Evolutionary conservation across 2,888 invertebrate species (phyloP).

Genomic region (Bembecia ichneumoniformis): DNA sequence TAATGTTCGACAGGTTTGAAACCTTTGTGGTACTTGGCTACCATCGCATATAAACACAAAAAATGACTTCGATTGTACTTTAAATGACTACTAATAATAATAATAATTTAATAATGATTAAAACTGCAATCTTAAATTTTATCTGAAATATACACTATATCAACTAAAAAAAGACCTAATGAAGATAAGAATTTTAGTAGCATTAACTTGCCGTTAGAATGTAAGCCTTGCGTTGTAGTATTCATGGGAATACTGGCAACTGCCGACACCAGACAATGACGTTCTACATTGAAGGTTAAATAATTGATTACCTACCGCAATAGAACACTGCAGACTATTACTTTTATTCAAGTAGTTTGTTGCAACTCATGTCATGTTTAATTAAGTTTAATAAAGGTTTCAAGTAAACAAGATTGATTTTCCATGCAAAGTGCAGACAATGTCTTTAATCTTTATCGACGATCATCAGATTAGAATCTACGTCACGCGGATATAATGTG

Average conservation of each 20-base stretch:
- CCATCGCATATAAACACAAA: too few relatives aligned
- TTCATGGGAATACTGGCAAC: conserved; percentile 33
- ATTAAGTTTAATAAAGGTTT: conserved; percentile 22
- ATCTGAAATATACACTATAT: too few relatives aligned
- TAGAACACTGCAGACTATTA: conserved; percentile 5
- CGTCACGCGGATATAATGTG: conserved; percentile 31
- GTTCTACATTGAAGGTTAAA: conserved; percentile 14
- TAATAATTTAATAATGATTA: too few relatives aligned
- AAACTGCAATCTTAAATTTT: too few relatives aligned
- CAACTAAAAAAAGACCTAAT: too few relatives aligned
- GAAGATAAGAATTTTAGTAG: too few relatives aligned
- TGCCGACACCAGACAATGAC: conserved; percentile 13
- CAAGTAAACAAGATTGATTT: conserved; percentile 14
- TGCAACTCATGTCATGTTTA: conserved; percentile 25
- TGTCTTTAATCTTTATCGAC: conserved; percentile 20
- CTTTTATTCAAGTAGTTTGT: conserved; percentile 14
- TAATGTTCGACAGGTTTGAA: too few relatives aligned
- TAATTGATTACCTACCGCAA: conserved; percentile 36
- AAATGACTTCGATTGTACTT: too few relatives aligned
- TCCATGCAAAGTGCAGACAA: conserved; percentile 14
- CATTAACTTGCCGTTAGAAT: conserved; percentile 10
- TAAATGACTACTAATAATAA: too few relatives aligned
- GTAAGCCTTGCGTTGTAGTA: conserved; percentile 9
- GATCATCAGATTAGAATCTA: conserved; percentile 17
- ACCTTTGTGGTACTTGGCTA: too few relatives aligned